Evolutionary conservation across 2,888 invertebrate genomes (phyloP).

Genomic region (Thera britannica): DNA sequence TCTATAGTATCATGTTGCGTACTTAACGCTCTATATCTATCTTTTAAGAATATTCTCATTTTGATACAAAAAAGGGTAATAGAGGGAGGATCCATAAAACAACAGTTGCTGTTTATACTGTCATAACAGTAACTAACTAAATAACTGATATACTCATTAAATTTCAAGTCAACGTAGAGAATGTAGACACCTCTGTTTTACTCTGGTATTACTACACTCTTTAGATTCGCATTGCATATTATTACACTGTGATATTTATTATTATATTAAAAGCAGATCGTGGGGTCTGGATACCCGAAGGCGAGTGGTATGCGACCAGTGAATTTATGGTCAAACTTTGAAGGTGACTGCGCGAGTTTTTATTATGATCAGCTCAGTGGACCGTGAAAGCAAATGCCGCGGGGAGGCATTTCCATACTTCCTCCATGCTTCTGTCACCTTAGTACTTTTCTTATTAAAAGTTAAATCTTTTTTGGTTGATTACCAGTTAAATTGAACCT

Average conservation of each 20-base stretch:
- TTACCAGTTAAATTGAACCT: constrained; percentile 3
- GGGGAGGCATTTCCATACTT: constrained; percentile 83
- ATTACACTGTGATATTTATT: constrained; percentile 74
- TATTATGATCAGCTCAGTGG: constrained; percentile 86
- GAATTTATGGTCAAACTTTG: constrained; percentile 86
- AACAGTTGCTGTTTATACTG: no score
- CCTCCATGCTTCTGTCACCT: constrained; percentile 80
- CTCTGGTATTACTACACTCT: constrained; percentile 38
- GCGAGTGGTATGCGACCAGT: constrained; percentile 74
- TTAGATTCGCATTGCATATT: constrained; percentile 22
- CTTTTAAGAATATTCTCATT: no score
- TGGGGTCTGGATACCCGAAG: constrained; percentile 70
- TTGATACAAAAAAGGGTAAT: no score
- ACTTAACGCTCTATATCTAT: no score
- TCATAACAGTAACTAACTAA: no score
- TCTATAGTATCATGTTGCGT: no score
- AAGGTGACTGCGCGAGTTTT: constrained; percentile 84
- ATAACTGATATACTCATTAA: no score
- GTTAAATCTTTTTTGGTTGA: constrained; percentile 50
- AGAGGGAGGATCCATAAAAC: no score
- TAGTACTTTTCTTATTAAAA: constrained; percentile 81
- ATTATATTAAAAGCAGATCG: constrained; percentile 80
- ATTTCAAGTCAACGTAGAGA: no score
- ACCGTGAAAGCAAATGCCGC: constrained; percentile 84
- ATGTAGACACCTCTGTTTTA: no score